Evolutionary conservation across 1,140 invertebrate genomes (phyloP), one percentile per base, ranked within the genome.

Genomic region (Drosophila kepulauana): DNA sequence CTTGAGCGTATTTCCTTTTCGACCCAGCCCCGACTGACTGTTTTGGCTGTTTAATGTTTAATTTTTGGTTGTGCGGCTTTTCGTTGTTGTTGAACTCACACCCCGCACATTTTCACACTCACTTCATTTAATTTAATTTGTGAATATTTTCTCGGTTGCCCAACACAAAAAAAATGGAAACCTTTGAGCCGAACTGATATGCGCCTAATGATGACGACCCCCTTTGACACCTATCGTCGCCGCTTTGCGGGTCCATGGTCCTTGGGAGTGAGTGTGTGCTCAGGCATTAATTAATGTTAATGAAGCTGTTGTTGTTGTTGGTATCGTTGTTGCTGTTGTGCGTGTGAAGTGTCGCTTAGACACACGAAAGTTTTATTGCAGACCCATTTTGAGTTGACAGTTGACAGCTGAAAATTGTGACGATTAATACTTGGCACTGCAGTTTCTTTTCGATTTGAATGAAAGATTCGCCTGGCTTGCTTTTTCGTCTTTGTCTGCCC

Each of bases 51-150:
- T 67, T 20, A 62, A n/a, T 70, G 61, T 81, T 82, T 69, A 65
- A 81, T 78, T 68, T 77, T 84, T 68, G 58, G 58, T 72, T 35
- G 48, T 52, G 46, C 30, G 25, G 11, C 35, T 15, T 33, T 41
- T 46, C 16, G 25, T 61, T 28, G 25, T 16, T 52, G 49, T 45
- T 13, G 43, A 68, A 16, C 33, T 41, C 65, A 56, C 52, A 38
- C 69, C 74, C 49, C 67, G 20, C 20, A 79, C 81, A 88, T 88
- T 88, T 88, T 88, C 81, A 88, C 85, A 88, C 84, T 89, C 80
- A 89, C 80, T 87, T 88, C 84, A 88, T 88, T 87, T 87, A 87
- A 87, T 88, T 87, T 87, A 87, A 87, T 87, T 87, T 87, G 85
- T 84, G 84, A 57, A 88, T 81, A 80, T 78, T 78, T 88, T 85